These are phyloP conservation scores for Pseudomugil gertrudae DNA, from an alignment of 2,797 vertebrate genomes.

Conservation along the genomic window DNA sequence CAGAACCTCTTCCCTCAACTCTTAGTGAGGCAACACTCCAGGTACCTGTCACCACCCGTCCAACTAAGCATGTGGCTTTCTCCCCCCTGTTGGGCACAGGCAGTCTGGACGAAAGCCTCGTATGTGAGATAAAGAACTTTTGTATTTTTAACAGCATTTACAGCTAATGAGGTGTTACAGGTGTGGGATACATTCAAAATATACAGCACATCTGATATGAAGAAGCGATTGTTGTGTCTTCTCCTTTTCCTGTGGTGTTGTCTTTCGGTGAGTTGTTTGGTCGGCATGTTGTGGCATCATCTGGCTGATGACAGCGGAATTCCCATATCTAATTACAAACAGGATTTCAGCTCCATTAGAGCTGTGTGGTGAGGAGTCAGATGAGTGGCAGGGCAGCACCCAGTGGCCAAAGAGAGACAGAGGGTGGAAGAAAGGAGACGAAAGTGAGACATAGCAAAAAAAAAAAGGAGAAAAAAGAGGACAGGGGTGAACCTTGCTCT, in stretches of 20 bases:
- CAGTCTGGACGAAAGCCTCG: conserved; percentile 55
- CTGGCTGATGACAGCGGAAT: conserved; percentile 99
- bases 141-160: conserved; percentile 12
- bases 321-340: conserved; percentile 99
- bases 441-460: conserved; percentile 64
- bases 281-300: conserved; percentile 91
- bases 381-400: conserved; percentile 89
- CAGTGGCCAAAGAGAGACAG: conserved; percentile 85
- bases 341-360: conserved; percentile 99
- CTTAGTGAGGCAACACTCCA: conserved; percentile 82
- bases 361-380: conserved; percentile 94
- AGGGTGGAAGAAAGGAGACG: conserved; percentile 53
- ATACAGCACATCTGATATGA: conserved; percentile 10
- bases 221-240: conserved; percentile 21
- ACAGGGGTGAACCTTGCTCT: conserved; percentile 43
- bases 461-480: conserved; percentile 12
- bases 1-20: conserved; percentile 76
- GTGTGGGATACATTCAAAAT: not conserved
- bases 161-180: not conserved
- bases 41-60: conserved; percentile 79
- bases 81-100: conserved; percentile 36
- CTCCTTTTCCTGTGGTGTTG: conserved; percentile 20
- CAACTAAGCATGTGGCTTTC: conserved; percentile 80
- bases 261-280: conserved; percentile 48
- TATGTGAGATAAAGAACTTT: conserved; percentile 53